These are phyloP conservation scores for Bos taurus DNA, from an alignment of 2,113 vertebrate species.

Conservation along the genomic window DNA sequence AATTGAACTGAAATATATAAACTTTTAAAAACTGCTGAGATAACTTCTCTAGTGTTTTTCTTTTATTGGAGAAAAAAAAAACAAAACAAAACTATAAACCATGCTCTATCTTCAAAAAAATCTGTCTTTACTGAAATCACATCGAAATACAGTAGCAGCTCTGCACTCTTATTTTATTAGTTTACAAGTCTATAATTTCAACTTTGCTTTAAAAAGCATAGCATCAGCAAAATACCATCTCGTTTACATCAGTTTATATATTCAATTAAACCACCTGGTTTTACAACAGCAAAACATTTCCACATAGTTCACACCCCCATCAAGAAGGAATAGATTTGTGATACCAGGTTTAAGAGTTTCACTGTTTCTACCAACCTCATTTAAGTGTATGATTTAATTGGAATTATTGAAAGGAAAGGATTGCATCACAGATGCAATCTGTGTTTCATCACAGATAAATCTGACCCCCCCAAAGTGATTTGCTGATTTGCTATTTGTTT, in stretches of 20 bases:
- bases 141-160: background rate
- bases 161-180: background rate
- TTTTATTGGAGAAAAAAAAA: background rate
- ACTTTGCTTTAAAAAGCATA: background rate
- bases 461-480: background rate
- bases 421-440: background rate
- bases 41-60: background rate
- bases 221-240: background rate
- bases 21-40: background rate
- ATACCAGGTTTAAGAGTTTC: background rate
- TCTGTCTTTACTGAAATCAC: background rate
- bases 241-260: constrained; percentile 7
- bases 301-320: background rate
- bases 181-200: background rate
- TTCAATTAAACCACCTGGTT: constrained; percentile 39
- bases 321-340: background rate
- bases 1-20: background rate
- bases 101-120: background rate
- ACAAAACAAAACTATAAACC: background rate
- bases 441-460: background rate
- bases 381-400: background rate
- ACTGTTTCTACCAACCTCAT: background rate
- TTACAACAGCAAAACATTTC: constrained; percentile 24
- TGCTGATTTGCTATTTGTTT: background rate
- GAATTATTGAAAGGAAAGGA: background rate